Evolutionary conservation across 1,140 invertebrate genomes (phyloP), one percentile per base, ranked within the genome.

Genomic region (Nixonia krombeini): DNA sequence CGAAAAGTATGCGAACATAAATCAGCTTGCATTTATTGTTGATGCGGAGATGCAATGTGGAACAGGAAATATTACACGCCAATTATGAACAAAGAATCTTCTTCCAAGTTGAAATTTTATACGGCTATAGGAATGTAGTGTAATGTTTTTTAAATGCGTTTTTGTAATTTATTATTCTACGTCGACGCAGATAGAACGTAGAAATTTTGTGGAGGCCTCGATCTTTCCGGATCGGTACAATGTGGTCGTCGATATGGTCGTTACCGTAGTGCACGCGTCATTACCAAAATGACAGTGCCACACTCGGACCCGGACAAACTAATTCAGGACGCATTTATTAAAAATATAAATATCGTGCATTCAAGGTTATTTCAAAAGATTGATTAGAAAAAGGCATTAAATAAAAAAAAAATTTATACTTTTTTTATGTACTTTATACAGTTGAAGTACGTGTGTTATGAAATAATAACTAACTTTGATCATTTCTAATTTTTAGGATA

Each of bases 21-120:
- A 40, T 40, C 37, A 16, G 37, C 16, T 40, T 40, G 37, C 18
- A 16, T 40, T 40, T 40, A 40, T 40, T 21, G 37, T 40, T 18
- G 9, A 40, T 21, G 10, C 37, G 18, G 9, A 40, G 13, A 15
- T 21, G 16, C 8, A 17, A 40, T 49, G 50, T 37, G 9, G 26
- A 47, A 47, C 53, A 65, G 45, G 62, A 59, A 53, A 15, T 52
- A 38, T 61, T 61, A 64, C 25, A 71, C 63, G 68, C 68, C 68
- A 62, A 70, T 70, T 70, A 63, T 62, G 62, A 70, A 70, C 56
- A 62, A 70, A 63, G 66, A 58, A 62, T 65, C 46, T 62, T 70
- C 68, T 65, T 70, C 68, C 68, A 70, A n/a, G n/a, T 58, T 58
- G 53, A 51, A 65, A 62, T 70, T 70, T 70, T 70, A 65, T 65